These are phyloP conservation scores for Felis catus DNA, from an alignment of 2,113 vertebrate species.

Conservation along the genomic window DNA sequence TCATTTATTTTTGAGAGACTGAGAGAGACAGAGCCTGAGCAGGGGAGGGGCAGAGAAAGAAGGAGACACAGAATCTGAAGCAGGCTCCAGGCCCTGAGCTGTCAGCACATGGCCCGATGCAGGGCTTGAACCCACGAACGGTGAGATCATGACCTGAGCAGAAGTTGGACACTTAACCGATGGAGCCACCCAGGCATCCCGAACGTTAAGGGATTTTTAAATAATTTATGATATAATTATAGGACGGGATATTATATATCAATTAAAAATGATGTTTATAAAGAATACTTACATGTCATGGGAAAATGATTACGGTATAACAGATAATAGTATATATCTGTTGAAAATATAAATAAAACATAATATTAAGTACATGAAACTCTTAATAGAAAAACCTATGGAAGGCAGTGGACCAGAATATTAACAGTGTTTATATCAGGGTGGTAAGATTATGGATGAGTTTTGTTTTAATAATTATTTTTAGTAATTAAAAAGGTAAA, in stretches of 20 bases:
- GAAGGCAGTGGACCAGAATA: not conserved
- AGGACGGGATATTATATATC: not conserved
- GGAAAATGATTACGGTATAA: not conserved
- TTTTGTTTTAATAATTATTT: slow-evolving; percentile 26
- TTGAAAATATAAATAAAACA: slow-evolving; percentile 31
- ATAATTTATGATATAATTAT: not conserved
- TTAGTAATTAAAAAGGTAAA: not conserved
- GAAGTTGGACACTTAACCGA: too few relatives aligned
- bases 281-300: slow-evolving; percentile 1
- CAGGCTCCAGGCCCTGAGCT: too few relatives aligned
- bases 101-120: too few relatives aligned
- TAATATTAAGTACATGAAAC: slow-evolving; percentile 12
- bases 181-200: too few relatives aligned
- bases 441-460: not conserved
- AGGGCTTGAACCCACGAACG: too few relatives aligned
- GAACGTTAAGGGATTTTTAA: not conserved
- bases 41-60: too few relatives aligned
- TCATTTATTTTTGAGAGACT: too few relatives aligned
- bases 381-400: not conserved
- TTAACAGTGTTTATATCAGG: not conserved
- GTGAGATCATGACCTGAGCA: too few relatives aligned
- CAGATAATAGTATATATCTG: not conserved
- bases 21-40: too few relatives aligned
- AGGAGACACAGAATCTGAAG: too few relatives aligned
- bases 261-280: slow-evolving; percentile 21